Base-by-base conservation (phyloP, 2,888 invertebrate species). In the Drosophila rubida region DNA sequence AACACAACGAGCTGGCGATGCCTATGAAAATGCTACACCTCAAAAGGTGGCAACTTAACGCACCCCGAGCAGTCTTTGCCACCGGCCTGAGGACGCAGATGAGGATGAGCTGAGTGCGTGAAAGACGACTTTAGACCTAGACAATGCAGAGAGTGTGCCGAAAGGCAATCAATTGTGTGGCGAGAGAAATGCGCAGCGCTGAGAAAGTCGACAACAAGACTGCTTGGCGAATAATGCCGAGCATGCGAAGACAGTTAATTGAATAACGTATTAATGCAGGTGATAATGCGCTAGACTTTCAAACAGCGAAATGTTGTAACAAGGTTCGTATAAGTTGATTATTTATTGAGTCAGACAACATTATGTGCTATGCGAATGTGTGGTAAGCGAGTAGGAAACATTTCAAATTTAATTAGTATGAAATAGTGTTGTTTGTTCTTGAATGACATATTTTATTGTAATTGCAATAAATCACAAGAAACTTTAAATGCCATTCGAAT, bases 41-140 rank as follows among this genome's bases (percentile, higher is more conserved):
- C 49, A 30, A 42, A 46, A 25, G 37, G 44, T 11, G 53, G 19
- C 57, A 45, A 62, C 77, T 59, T 67, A 72, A 75, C 59, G 46
- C 76, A 63, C 62, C 41, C 1, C 8, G 39, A 45, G 61, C 44
- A 62, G 50, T 55, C 19, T 19, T 7, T 7, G 50, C 72, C 46
- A 55, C 16, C 39, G 42, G 35, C 14, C 14, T 14, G 32, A 55
- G n/a, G n/a, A n/a, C n/a, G n/a, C n/a, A n/a, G n/a, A 13, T 7
- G 53, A n/a, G 46, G 46, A 54, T 58, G 51, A 50, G 53, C 49
- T 39, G 32, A 54, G 55, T 35, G 19, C 19, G 30, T 35, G n/a
- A 22, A 22, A 35, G 16, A 4, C n/a, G 4, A 35, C 27, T 27
- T 25, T 11, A 45, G 19, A 45, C 30, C 42, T 19, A 46, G 16